Conservation (phyloP, 2,113 vertebrate species). For the Halichoeres trimaculatus region DNA sequence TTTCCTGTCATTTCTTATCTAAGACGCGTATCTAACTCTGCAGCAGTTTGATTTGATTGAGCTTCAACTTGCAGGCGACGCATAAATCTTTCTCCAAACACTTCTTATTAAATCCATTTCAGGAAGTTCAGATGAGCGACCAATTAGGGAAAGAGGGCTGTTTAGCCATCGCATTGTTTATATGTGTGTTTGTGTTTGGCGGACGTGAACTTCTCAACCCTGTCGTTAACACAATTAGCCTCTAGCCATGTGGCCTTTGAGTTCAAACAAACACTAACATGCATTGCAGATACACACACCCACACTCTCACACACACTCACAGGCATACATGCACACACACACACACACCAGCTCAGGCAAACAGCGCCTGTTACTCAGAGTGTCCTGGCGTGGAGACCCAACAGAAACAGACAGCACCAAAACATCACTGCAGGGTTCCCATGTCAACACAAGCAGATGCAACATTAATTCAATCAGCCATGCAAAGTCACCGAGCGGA, state of each 20-base stretch:
- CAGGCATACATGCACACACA: constrained; percentile 17
- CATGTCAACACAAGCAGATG: constrained; percentile 77
- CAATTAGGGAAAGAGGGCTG: constrained; percentile 40
- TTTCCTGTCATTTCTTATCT: constrained; percentile 14
- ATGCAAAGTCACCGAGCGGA: constrained; percentile 61
- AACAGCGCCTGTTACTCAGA: constrained; percentile 47
- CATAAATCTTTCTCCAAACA: constrained; percentile 55
- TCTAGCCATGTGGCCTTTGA: constrained; percentile 69
- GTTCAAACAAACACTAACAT: constrained; percentile 14
- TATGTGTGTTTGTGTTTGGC: constrained; percentile 49
- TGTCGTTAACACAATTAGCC: constrained; percentile 69
- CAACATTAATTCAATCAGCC: constrained; percentile 76
- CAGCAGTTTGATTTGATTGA: constrained; percentile 49
- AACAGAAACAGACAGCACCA: constrained; percentile 72
- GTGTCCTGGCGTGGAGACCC: constrained; percentile 57
- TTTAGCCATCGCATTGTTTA: constrained; percentile 45
- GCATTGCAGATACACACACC: constrained; percentile 1
- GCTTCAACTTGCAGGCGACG: constrained; percentile 44
- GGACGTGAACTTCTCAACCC: constrained; percentile 71
- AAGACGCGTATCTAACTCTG: constrained; percentile 8
- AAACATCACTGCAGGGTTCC: constrained; percentile 75
- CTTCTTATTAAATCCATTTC: constrained; percentile 68
- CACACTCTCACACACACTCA: not conserved
- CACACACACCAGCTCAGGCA: constrained; percentile 33
- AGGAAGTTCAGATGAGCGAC: constrained; percentile 63